These are phyloP conservation scores for Chironomus tepperi DNA, from an alignment of 1,140 invertebrate genomes.

Conservation along the genomic window DNA sequence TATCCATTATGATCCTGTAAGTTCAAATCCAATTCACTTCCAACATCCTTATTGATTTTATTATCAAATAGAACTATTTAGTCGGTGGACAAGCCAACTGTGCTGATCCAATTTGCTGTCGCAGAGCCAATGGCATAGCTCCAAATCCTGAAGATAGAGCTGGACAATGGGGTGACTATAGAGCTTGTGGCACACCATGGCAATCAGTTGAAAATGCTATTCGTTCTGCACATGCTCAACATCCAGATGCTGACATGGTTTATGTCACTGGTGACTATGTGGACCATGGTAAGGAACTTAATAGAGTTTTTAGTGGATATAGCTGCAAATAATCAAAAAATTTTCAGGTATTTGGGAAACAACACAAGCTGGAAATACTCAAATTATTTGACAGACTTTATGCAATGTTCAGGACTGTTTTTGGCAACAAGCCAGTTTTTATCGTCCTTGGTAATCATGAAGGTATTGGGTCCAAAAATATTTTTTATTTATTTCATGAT, in stretches of 20 bases:
- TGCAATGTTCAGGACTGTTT: constrained; percentile 48
- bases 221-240: constrained; percentile 43
- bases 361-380: constrained; percentile 52
- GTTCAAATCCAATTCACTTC: not conserved
- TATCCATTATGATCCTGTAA: constrained; percentile 64
- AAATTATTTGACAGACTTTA: constrained; percentile 50
- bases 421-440: constrained; percentile 57
- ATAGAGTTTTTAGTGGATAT: too few species aligned
- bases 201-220: constrained; percentile 53
- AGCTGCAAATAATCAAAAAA: too few species aligned
- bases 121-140: constrained; percentile 42
- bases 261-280: constrained; percentile 81
- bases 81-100: constrained; percentile 57
- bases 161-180: constrained; percentile 70
- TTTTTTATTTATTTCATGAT: not conserved
- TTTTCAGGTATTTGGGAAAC: constrained; percentile 79
- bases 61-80: constrained; percentile 46
- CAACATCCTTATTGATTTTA: not conserved
- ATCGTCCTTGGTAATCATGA: constrained; percentile 84
- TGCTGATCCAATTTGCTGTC: constrained; percentile 68
- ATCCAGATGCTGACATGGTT: constrained; percentile 50
- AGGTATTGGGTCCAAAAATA: not conserved
- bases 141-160: constrained; percentile 42
- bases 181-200: constrained; percentile 62
- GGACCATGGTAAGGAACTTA: too few species aligned